A percentile compares a stretch with the other conserved stretches of the same genome.
Evolutionary conservation across 2,888 invertebrate genomes (phyloP).

Genomic region (Heliconius erato): DNA sequence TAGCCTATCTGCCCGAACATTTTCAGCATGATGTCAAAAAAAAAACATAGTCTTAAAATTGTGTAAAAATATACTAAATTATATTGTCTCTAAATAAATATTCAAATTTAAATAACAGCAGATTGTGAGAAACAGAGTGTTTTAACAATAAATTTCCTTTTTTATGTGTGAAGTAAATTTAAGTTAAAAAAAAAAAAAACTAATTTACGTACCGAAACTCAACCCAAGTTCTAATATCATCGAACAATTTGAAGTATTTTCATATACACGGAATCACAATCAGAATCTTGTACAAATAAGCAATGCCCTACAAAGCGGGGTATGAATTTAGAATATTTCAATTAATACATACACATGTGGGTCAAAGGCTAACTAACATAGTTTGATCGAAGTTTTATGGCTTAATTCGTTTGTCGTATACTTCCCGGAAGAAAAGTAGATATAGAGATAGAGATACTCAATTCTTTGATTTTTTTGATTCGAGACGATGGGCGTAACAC

Average conservation of each 20-base stretch:
- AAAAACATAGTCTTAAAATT: no score
- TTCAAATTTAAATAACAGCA: not conserved
- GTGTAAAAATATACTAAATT: no score
- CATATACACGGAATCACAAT: constrained; percentile 4
- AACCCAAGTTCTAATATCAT: not conserved
- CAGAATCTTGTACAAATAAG: not conserved
- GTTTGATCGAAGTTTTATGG: not conserved
- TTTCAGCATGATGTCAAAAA: no score
- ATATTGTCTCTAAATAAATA: no score
- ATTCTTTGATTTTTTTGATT: not conserved
- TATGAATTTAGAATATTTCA: constrained; percentile 24
- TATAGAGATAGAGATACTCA: not conserved
- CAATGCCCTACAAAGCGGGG: not conserved
- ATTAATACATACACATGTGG: constrained; percentile 9
- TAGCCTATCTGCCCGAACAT: no score
- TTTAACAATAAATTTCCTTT: not conserved
- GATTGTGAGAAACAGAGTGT: not conserved
- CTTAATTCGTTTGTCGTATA: not conserved
- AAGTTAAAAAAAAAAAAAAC: not conserved
- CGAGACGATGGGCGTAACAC: not conserved
- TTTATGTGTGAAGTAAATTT: no score
- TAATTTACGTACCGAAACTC: not conserved
- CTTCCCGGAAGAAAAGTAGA: no score
- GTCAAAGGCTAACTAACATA: not conserved
- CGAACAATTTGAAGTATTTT: constrained; percentile 10